Percentiles rank a stretch among this genome's conserved stretches.
Evolutionary conservation across 2,113 vertebrate genomes (phyloP).

Genomic region (Mormoops blainvillei): DNA sequence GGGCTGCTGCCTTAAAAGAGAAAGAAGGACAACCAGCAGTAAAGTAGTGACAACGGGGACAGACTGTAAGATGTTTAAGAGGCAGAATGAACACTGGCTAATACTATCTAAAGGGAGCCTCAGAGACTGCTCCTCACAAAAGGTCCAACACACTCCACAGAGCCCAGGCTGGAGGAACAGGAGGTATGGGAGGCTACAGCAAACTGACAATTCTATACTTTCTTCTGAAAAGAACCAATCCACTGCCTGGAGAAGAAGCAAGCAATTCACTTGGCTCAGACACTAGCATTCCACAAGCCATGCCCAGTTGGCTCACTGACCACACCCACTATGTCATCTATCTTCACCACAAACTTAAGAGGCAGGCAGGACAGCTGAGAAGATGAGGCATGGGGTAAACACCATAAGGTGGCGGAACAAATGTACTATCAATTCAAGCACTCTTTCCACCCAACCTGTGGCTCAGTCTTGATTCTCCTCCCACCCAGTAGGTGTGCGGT

Average conservation of each 20-base stretch:
- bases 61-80: neutral
- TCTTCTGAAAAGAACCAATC: neutral
- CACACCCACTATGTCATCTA: neutral
- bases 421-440: neutral
- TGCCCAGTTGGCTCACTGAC: neutral
- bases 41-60: neutral
- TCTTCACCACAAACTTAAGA: neutral
- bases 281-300: neutral
- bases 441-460: neutral
- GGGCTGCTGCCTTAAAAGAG: neutral
- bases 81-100: neutral
- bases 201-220: neutral
- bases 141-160: neutral
- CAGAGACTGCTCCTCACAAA: neutral
- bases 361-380: neutral
- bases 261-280: neutral
- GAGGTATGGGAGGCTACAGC: neutral
- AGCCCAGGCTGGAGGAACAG: neutral
- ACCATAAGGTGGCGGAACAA: neutral
- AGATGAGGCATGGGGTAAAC: too few relatives aligned
- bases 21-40: neutral
- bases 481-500: neutral
- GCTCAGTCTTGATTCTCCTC: neutral
- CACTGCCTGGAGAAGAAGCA: neutral
- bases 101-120: neutral